Evolutionary conservation across 37 sponge, comb jelly and placozoan species (phyloP).

Genomic region (Haliclona indistincta): DNA sequence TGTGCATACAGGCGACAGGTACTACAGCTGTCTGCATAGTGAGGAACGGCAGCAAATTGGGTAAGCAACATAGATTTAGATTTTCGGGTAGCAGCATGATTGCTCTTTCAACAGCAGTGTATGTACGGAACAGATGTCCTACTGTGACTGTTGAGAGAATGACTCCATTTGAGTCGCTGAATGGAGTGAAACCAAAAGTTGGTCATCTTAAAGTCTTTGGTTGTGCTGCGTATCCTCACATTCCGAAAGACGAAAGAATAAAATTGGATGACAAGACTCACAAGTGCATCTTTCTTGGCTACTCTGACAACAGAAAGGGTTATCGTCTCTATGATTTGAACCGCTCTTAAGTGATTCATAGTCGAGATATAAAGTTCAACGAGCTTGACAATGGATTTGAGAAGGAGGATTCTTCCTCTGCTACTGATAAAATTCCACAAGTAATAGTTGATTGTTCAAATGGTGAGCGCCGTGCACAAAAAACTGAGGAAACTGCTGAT

Average conservation of each 20-base stretch:
- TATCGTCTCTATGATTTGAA: slow-evolving; percentile 42
- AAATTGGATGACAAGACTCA: slow-evolving; percentile 44
- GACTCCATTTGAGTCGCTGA: slow-evolving; percentile 54
- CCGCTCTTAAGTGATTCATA: slow-evolving; percentile 12
- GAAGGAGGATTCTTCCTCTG: too few species aligned
- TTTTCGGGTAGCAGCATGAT: too few species aligned
- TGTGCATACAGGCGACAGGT: too few species aligned
- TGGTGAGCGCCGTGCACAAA: too few species aligned
- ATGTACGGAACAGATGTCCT: slow-evolving; percentile 54
- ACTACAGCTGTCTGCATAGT: too few species aligned
- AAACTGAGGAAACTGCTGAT: too few species aligned
- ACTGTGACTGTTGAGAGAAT: slow-evolving; percentile 43
- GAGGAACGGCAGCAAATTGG: too few species aligned
- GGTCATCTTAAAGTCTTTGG: slow-evolving; percentile 47
- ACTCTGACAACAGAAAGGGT: slow-evolving; percentile 30
- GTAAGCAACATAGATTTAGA: too few species aligned
- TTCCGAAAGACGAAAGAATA: slow-evolving; percentile 40
- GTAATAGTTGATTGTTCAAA: not conserved
- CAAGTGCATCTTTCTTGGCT: slow-evolving; percentile 47
- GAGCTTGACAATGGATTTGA: slow-evolving; percentile 11
- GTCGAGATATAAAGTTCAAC: slow-evolving; percentile 48
- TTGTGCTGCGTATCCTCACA: slow-evolving; percentile 34
- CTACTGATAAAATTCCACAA: too few species aligned
- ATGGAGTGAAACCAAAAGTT: slow-evolving; percentile 36
- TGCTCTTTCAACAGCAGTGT: slow-evolving; percentile 62